Evolutionary conservation across 2,888 invertebrate genomes (phyloP).

Genomic region (Drosophila conformis): DNA sequence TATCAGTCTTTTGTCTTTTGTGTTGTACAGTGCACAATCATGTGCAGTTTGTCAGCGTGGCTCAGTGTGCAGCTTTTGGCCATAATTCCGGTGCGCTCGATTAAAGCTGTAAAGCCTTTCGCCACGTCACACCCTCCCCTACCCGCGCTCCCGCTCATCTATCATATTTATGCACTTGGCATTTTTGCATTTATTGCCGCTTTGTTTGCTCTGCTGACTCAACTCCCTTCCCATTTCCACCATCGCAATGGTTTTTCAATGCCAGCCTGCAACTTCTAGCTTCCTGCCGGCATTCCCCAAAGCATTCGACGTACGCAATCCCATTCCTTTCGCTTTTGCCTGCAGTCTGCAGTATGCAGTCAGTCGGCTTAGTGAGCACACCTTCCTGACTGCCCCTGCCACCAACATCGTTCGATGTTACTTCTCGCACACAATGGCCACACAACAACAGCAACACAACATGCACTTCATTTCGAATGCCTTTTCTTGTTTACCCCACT

Average conservation of each 20-base stretch:
- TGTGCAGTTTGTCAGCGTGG: slow-evolving; percentile 1
- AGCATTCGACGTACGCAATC: neutral
- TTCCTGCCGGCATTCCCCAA: slow-evolving; percentile 48
- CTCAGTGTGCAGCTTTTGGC: slow-evolving; percentile 31
- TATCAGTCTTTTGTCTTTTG: neutral
- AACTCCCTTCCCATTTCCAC: neutral
- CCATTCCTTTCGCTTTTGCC: slow-evolving; percentile 1
- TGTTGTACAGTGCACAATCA: slow-evolving; percentile 21
- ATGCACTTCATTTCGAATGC: slow-evolving; percentile 77
- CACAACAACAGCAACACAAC: slow-evolving; percentile 43
- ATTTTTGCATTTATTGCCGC: slow-evolving; percentile 67
- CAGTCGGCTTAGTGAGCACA: slow-evolving; percentile 67
- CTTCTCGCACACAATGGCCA: slow-evolving; percentile 45
- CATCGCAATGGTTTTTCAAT: slow-evolving; percentile 72
- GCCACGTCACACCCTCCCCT: slow-evolving; percentile 10
- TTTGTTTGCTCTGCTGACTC: slow-evolving; percentile 47
- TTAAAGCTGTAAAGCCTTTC: slow-evolving; percentile 67
- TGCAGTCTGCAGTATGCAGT: slow-evolving; percentile 44
- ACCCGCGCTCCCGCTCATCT: neutral
- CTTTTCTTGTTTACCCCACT: slow-evolving; percentile 39
- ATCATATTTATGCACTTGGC: slow-evolving; percentile 75
- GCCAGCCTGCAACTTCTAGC: slow-evolving; percentile 58
- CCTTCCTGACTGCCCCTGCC: slow-evolving; percentile 12
- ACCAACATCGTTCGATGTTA: neutral
- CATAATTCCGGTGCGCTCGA: slow-evolving; percentile 62